Evolutionary conservation across 2,888 invertebrate genomes (phyloP).

Genomic region (Lamellibrachia satsuma): DNA sequence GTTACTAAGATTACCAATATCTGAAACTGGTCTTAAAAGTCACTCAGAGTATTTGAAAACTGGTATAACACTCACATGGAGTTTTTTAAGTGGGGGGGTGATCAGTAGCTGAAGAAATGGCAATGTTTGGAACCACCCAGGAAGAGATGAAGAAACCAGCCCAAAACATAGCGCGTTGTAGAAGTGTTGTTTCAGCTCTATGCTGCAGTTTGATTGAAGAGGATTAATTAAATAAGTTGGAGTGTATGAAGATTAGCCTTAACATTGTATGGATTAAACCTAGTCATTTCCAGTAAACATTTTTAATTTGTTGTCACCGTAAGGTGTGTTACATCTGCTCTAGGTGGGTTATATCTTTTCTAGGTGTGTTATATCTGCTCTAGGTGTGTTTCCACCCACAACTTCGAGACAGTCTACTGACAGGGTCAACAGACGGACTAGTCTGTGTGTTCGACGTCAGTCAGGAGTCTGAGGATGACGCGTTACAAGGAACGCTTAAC

Average conservation of each 20-base stretch:
- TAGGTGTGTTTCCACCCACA: constrained; percentile 76
- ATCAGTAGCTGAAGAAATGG: no score
- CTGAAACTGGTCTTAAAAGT: no score
- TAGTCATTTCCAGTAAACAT: neutral
- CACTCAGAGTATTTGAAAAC: neutral
- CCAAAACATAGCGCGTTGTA: no score
- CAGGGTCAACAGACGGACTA: constrained; percentile 85
- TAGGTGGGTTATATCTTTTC: constrained; percentile 65
- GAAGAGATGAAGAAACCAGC: no score
- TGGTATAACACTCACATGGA: no score
- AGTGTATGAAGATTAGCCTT: no score
- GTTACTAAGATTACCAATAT: no score
- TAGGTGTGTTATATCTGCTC: neutral
- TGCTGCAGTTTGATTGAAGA: no score
- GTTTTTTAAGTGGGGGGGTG: no score
- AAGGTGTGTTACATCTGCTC: constrained; percentile 58
- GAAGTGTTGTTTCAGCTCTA: no score
- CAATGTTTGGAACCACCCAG: no score
- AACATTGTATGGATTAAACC: neutral
- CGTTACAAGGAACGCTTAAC: constrained; percentile 80
- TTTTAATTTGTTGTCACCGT: neutral
- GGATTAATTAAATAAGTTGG: no score
- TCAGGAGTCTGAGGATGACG: constrained; percentile 80
- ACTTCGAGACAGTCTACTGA: constrained; percentile 75
- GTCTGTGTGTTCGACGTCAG: constrained; percentile 84